phyloP scores from a whole-genome alignment of 2,797 vertebrate species.

The Bryconaethiops microstoma region DNA sequence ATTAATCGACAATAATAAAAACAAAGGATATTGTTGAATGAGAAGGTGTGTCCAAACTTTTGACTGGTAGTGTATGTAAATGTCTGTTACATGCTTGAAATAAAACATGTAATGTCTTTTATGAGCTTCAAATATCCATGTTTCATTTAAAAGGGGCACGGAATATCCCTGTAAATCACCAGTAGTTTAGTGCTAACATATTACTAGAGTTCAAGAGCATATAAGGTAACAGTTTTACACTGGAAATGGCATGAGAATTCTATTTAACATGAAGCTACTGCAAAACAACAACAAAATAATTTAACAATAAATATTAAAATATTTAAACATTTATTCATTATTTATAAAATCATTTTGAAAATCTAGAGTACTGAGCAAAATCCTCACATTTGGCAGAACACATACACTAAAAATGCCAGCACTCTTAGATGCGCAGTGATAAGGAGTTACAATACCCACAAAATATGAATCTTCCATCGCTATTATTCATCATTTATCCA shows the following conservation, averaged over 20 bases:
- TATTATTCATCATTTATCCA: slow-evolving; percentile 56
- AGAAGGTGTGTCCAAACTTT: no score
- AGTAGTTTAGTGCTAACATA: no score
- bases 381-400: not conserved
- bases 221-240: no score
- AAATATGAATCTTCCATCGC: not conserved
- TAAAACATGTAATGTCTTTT: no score
- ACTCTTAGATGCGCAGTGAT: not conserved
- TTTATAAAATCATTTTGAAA: not conserved
- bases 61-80: no score
- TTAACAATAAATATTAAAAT: not conserved
- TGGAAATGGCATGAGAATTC: not conserved
- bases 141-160: no score
- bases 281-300: not conserved
- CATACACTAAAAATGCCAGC: not conserved
- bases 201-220: no score
- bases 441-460: not conserved
- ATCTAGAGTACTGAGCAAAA: not conserved
- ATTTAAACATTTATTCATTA: not conserved
- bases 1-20: no score
- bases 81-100: no score
- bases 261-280: not conserved
- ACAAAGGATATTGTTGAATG: no score
- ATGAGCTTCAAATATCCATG: no score
- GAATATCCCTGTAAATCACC: no score